A percentile compares a stretch with the other conserved stretches of the same genome.
Conservation (phyloP, 1,140 invertebrate genomes). For the Rhynchophorus ferrugineus region DNA sequence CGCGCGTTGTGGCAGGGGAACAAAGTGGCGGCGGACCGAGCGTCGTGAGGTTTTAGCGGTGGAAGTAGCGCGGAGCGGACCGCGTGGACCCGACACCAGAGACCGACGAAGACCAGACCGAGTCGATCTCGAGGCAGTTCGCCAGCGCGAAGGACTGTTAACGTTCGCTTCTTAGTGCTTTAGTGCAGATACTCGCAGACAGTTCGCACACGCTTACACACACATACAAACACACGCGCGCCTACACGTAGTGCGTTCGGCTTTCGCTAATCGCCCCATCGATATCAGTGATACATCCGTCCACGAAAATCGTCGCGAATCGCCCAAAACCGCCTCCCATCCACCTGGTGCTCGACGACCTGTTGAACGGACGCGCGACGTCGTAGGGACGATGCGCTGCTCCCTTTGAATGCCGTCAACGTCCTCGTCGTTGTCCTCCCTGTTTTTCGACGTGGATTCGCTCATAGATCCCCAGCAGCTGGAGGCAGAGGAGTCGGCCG, state of each 20-base stretch:
- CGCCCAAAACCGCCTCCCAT: too few species aligned
- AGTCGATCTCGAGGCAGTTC: background rate
- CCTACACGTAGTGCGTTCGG: too few species aligned
- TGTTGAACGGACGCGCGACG: background rate
- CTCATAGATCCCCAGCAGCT: conserved; percentile 23
- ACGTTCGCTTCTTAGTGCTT: too few species aligned
- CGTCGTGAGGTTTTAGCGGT: conserved; percentile 8
- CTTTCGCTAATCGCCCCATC: too few species aligned
- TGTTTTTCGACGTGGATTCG: conserved; percentile 38
- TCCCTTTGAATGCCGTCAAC: conserved; percentile 1
- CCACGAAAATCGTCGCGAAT: too few species aligned
- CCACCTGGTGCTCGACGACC: too few species aligned
- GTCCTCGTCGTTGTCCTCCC: conserved; percentile 30
- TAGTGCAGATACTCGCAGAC: too few species aligned
- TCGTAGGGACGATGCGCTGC: background rate
- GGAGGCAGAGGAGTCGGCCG: conserved; percentile 33
- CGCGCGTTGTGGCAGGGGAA: conserved; percentile 23
- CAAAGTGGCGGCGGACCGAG: conserved; percentile 20
- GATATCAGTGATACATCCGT: too few species aligned
- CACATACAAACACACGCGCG: too few species aligned
- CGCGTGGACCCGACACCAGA: background rate
- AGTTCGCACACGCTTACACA: too few species aligned
- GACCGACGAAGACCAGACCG: background rate
- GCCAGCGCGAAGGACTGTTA: too few species aligned
- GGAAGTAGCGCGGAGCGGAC: background rate